Evolutionary conservation across 1,140 invertebrate species (phyloP), one percentile per base, ranked within the genome.

Genomic region (Uloborus diversus): DNA sequence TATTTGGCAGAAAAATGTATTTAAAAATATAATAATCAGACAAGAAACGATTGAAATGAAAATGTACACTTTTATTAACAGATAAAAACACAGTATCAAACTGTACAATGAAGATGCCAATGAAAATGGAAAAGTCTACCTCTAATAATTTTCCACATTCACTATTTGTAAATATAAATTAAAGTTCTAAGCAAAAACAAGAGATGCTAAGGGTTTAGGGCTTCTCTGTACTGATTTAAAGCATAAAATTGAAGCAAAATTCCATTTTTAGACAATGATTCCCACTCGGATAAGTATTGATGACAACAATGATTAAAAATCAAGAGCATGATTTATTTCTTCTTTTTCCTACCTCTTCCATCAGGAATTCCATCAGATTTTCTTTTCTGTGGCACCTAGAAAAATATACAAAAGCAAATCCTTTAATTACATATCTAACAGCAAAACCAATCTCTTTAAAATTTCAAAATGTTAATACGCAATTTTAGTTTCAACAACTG

Each of bases 361-460:
- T 81, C 81, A 23, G 81, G 73, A 28, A 65, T 81, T 62, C 71
- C 81, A 49, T 81, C 81, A 1, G 73, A 71, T 79, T 81, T 81
- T 70, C 81, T 61, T 65, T 81, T 81, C 25, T 81, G 81, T 37
- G 73, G 51, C 4, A 35, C 47, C 81, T 79, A 83, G 84, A 70
- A 79, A 82, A 78, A 71, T 82, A 17, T 27, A 65, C 9, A 62
- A 25, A 13, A 14, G 1, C 7, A 62, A 17, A 17, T 62, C n/a
- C 13, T 28, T 62, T 28, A 27, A 62, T 17, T 62, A 56, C 5
- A 7, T 25, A 20, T 56, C 23, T n/a, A 56, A 56, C 53, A 13
- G 23, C 23, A 13, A n/a, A n/a, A n/a, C n/a, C n/a, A n/a, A n/a
- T n/a, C n/a, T n/a, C n/a, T n/a, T n/a, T n/a, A n/a, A n/a, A n/a